Evolutionary conservation across 2,888 invertebrate genomes (phyloP), one percentile per base, ranked within the genome.

Genomic region (Brenthis hecate): DNA sequence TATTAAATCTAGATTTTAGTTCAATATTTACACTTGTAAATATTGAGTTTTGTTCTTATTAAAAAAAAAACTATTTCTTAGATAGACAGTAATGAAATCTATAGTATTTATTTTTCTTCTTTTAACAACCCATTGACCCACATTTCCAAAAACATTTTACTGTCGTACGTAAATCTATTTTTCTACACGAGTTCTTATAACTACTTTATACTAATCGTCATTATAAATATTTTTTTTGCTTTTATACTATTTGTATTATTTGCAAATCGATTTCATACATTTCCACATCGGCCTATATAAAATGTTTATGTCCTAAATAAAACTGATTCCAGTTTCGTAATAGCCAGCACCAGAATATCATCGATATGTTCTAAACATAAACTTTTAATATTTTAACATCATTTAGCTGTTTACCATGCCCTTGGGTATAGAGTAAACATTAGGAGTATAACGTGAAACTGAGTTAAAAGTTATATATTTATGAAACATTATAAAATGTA

Each of bases 221-320:
- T 60, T 60, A 32, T 13, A 16, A 13, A 48, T 47, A 50, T 3
- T 23, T 23, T 43, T 43, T 50, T 58, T n/a, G n/a, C n/a, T 36
- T 6, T 63, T 23, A 48, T 65, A 19, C 19, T 19, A 62, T 58
- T 36, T 19, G 65, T 23, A 48, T 62, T 66, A 69, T 68, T 71
- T 66, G 64, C 66, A 61, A 68, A 68, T 70, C 69, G 56, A 56
- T 67, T 70, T 55, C 19, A 57, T 51, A 51, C 32, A 61, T 56
- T 65, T 36, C 66, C 43, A 56, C 61, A 53, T 19, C 68, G 72
- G 80, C 89, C 90, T 81, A 88, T 76, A 86, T 89, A 78, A 70
- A 73, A 64, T 87, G 88, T 88, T 88, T 88, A 88, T 81, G 82
- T 85, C 77, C 82, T 78, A 82, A 82, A 86, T 85, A 85, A 76